phyloP scores from a whole-genome alignment of 2,888 invertebrate species.

The Drosophila atripex region DNA sequence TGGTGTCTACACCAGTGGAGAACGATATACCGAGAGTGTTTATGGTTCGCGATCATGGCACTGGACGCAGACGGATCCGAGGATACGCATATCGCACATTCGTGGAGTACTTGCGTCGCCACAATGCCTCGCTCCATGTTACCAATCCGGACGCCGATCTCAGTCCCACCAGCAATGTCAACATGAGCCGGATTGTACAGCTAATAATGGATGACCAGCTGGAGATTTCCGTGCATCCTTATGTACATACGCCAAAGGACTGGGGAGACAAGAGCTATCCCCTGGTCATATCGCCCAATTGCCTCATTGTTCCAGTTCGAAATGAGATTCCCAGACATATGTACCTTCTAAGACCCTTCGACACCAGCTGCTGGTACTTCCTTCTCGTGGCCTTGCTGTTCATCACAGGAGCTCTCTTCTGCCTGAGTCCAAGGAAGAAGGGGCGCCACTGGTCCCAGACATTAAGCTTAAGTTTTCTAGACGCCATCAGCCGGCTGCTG shows the following conservation, averaged over 20 bases:
- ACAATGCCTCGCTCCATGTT: conserved; percentile 64
- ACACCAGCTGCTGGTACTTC: conserved; percentile 60
- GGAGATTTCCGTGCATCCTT: conserved; percentile 72
- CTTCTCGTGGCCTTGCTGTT: conserved; percentile 50
- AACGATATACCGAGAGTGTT: conserved; percentile 77
- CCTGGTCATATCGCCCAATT: conserved; percentile 61
- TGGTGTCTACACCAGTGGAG: conserved; percentile 65
- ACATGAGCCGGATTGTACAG: conserved; percentile 59
- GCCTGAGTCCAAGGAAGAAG: conserved; percentile 34
- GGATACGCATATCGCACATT: conserved; percentile 73
- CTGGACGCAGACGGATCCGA: conserved; percentile 46
- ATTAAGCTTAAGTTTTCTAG: conserved; percentile 14
- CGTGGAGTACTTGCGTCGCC: conserved; percentile 57
- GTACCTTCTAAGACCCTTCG: conserved; percentile 72
- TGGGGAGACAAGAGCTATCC: conserved; percentile 72
- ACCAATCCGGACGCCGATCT: conserved; percentile 47
- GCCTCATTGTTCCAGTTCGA: conserved; percentile 74
- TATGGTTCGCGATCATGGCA: conserved; percentile 37
- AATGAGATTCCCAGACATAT: conserved; percentile 73
- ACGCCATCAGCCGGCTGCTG: conserved; percentile 10
- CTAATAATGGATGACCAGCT: conserved; percentile 50
- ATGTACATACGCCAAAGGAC: conserved; percentile 46
- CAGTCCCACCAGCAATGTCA: conserved; percentile 58
- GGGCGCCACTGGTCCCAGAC: conserved; percentile 2
- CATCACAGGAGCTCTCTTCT: conserved; percentile 45